Conservation (phyloP, 92 coral and sea anemone species). For the Heliopora coerulea region DNA sequence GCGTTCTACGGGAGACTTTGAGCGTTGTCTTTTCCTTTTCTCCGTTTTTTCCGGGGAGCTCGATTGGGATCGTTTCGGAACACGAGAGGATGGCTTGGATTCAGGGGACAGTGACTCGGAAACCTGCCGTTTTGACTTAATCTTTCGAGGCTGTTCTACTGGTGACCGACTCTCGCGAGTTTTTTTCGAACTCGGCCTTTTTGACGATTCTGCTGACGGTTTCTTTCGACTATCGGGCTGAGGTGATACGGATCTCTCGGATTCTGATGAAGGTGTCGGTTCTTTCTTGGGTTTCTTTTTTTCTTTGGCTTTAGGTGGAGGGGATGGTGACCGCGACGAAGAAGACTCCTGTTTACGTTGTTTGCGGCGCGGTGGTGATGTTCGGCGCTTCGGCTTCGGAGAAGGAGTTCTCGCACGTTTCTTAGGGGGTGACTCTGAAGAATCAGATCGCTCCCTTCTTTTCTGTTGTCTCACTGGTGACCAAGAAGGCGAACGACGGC, state of each 20-base stretch:
- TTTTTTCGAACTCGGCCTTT: slow-evolving; percentile 46
- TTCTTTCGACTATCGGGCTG: slow-evolving; percentile 25
- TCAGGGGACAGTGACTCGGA: slow-evolving; percentile 43
- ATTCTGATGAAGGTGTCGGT: slow-evolving; percentile 22
- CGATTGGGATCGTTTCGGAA: slow-evolving; percentile 37
- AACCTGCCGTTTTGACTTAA: slow-evolving; percentile 43
- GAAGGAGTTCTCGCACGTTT: slow-evolving; percentile 37
- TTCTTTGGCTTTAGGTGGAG: slow-evolving; percentile 37
- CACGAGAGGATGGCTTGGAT: slow-evolving; percentile 34
- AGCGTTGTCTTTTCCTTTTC: slow-evolving; percentile 31
- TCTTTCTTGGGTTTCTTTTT: slow-evolving; percentile 27
- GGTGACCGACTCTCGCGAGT: slow-evolving; percentile 47
- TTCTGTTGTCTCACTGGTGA: slow-evolving; percentile 6
- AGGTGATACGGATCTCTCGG: slow-evolving; percentile 30
- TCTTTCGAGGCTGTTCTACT: slow-evolving; percentile 41
- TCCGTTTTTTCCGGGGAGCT: slow-evolving; percentile 42
- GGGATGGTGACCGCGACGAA: slow-evolving; percentile 56
- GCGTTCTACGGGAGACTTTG: slow-evolving; percentile 59
- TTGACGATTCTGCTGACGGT: slow-evolving; percentile 35
- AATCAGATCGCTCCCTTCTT: slow-evolving; percentile 8
- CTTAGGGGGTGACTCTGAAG: slow-evolving; percentile 15
- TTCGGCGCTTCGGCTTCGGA: slow-evolving; percentile 4
- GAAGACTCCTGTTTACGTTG: slow-evolving; percentile 46
- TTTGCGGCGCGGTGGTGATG: slow-evolving; percentile 57
- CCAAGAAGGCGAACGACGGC: slow-evolving; percentile 8